These are phyloP conservation scores for Mantis religiosa DNA, from an alignment of 2,888 invertebrate species.

Conservation along the genomic window DNA sequence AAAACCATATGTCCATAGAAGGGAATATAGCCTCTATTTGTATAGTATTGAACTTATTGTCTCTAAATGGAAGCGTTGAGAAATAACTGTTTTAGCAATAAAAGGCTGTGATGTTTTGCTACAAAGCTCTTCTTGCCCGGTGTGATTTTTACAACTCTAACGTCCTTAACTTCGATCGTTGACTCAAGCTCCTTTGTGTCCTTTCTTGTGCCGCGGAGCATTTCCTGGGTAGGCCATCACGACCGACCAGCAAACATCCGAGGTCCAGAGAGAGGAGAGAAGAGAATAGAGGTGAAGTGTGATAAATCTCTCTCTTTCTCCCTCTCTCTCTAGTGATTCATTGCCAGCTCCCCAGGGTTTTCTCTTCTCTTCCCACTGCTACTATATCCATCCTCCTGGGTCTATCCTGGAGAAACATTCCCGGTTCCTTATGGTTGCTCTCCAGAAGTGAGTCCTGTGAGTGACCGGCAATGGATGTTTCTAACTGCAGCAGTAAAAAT, in stretches of 20 bases:
- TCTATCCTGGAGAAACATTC: neutral
- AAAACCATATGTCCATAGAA: no score
- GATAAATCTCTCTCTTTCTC: neutral
- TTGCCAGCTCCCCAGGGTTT: constrained; percentile 4
- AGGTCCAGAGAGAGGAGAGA: neutral
- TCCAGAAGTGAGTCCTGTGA: neutral
- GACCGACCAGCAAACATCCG: neutral
- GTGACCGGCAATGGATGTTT: neutral
- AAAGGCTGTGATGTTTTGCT: no score
- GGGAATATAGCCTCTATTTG: no score
- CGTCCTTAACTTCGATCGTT: no score
- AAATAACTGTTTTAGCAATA: no score
- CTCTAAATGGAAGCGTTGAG: no score
- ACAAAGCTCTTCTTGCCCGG: no score
- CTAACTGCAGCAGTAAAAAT: neutral
- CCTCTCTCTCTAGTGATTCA: neutral
- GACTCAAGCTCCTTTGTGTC: neutral
- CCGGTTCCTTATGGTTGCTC: neutral
- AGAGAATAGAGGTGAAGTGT: constrained; percentile 10
- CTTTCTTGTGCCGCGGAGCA: neutral
- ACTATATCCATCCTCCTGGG: neutral
- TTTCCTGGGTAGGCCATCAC: neutral
- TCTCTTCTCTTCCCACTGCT: neutral
- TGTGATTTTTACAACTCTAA: no score
- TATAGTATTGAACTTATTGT: no score